phyloP scores from a whole-genome alignment of 1,140 invertebrate genomes.

The Dryas iulia region DNA sequence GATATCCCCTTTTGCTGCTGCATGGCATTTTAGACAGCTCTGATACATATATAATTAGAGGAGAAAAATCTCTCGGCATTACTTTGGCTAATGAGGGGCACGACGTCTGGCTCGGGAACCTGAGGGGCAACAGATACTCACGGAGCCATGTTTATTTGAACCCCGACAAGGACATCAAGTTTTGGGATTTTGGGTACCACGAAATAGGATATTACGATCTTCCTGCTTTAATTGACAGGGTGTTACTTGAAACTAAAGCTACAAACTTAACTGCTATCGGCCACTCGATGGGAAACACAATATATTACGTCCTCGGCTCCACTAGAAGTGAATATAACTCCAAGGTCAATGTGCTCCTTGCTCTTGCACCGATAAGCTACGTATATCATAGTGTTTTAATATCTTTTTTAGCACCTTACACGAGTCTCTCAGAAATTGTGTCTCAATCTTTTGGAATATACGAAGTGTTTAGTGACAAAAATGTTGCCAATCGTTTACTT shows the following conservation, averaged over 20 bases:
- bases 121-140: conserved; percentile 85
- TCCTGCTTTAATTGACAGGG: conserved; percentile 85
- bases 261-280: conserved; percentile 75
- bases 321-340: conserved; percentile 14
- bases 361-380: conserved; percentile 6
- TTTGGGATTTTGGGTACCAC: conserved; percentile 82
- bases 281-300: conserved; percentile 80
- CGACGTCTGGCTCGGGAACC: conserved; percentile 87
- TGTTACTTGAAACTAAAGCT: conserved; percentile 75
- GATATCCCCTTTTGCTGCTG: conserved; percentile 82
- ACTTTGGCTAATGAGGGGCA: conserved; percentile 76
- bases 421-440: neutral
- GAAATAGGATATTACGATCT: conserved; percentile 83
- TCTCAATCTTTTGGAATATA: neutral
- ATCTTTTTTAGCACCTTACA: neutral
- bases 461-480: neutral
- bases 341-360: conserved; percentile 16
- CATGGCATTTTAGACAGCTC: conserved; percentile 86
- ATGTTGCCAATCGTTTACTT: neutral
- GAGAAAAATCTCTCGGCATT: conserved; percentile 68
- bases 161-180: conserved; percentile 69
- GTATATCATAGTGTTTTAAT: neutral
- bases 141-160: conserved; percentile 77
- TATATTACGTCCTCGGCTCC: conserved; percentile 74
- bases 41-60: conserved; percentile 82